A percentile compares a stretch with the other conserved stretches of the same genome.
These are phyloP conservation scores for Sebastolobus alascanus DNA, from an alignment of 2,797 vertebrate species.

Conservation along the genomic window DNA sequence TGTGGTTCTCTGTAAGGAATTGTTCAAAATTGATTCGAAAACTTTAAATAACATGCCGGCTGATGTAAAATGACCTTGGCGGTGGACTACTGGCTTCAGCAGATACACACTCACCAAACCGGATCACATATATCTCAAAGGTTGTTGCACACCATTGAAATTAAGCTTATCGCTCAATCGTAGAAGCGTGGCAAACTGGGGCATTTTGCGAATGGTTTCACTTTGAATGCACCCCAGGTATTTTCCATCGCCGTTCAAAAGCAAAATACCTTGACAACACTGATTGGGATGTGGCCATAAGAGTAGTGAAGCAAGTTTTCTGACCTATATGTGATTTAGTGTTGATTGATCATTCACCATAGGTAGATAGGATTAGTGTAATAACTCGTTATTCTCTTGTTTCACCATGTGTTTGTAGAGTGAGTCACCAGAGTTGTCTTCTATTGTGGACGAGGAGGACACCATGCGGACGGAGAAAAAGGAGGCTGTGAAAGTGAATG, in stretches of 20 bases:
- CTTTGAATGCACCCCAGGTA: conserved; percentile 4
- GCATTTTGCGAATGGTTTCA: not conserved
- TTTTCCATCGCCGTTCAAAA: conserved; percentile 16
- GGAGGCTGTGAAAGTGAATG: conserved; percentile 78
- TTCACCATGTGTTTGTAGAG: conserved; percentile 68
- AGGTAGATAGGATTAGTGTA: not conserved
- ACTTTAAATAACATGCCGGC: not conserved
- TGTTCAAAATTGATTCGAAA: not conserved
- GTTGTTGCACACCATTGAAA: not conserved
- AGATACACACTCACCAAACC: not conserved
- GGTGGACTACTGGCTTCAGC: not conserved
- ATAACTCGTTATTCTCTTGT: not conserved
- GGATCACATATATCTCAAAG: not conserved
- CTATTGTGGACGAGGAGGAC: conserved; percentile 82
- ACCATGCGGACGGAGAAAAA: conserved; percentile 78
- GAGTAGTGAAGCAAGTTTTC: not conserved
- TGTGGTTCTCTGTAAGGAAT: not conserved
- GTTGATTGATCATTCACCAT: not conserved
- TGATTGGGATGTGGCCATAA: not conserved
- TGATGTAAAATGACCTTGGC: fast-evolving
- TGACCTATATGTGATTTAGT: not conserved
- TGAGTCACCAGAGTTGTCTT: conserved; percentile 83
- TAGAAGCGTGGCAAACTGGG: not conserved
- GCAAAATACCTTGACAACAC: not conserved
- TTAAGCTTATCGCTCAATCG: not conserved